Evolutionary conservation across 2,113 vertebrate genomes (phyloP).

Genomic region (Tichodroma muraria): DNA sequence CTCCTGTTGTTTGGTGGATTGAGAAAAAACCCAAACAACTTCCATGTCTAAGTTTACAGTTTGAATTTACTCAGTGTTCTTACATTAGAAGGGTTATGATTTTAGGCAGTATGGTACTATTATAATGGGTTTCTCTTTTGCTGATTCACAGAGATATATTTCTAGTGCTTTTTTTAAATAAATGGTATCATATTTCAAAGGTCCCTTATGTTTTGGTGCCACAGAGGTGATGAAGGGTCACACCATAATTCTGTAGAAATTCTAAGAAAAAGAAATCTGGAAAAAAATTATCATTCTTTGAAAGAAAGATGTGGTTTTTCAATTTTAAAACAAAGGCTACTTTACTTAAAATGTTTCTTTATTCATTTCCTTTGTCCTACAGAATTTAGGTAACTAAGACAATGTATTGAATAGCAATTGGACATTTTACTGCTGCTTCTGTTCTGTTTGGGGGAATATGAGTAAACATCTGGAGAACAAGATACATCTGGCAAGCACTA

Average conservation of each 20-base stretch:
- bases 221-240: background rate
- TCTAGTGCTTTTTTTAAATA: background rate
- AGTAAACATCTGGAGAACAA: background rate
- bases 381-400: background rate
- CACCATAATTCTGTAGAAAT: background rate
- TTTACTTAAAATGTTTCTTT: background rate
- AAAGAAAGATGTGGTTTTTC: background rate
- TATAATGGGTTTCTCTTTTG: background rate
- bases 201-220: background rate
- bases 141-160: background rate
- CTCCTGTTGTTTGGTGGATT: conserved; percentile 32
- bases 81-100: background rate
- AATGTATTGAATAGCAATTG: background rate
- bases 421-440: background rate
- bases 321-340: background rate
- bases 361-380: background rate
- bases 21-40: background rate
- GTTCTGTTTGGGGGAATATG: background rate
- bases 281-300: background rate
- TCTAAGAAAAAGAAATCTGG: background rate
- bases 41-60: background rate
- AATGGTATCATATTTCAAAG: background rate
- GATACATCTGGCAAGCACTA: background rate
- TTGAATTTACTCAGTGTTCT: background rate
- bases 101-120: background rate